Evolutionary conservation across 2,113 vertebrate species (phyloP), one percentile per base, ranked within the genome.

Genomic region (Hucho hucho): DNA sequence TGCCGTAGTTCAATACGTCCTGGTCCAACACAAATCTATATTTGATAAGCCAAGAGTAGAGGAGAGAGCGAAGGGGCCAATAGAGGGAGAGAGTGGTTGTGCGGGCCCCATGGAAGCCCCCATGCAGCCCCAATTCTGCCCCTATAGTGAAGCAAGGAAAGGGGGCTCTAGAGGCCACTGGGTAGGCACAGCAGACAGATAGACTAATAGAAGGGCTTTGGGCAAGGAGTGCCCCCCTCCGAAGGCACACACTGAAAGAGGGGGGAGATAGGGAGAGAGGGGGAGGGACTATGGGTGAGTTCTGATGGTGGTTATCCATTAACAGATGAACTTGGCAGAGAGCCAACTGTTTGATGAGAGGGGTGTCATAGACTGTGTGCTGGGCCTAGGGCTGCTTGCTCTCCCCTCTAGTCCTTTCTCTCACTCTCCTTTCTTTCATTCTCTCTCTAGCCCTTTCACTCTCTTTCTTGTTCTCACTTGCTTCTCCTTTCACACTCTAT

Each of bases 241-340:
- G 4, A 43, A 56, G 6, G 3, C 69, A 69, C 70, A 79, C 69
- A 74, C 56, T 47, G 72, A 64, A 70, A 88, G 64, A 90, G 93
- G 92, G 47, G 49, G 69, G 47, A 43, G 13, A 28, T 24, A 85
- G 85, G 75, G 72, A 29, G 59, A 24, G 26, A 37, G 13, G 32
- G 25, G 28, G 61, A 9, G 68, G 12, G 73, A 11, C 47, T 9
- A 13, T 5, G 72, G 53, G 75, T 69, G 63, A 66, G 13, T 89
- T 86, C 87, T 90, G 92, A 89, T 81, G 88, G 88, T 87, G 93
- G 91, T 94, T 95, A 94, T 96, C 97, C 96, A 97, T 97, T 98
- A 98, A 97, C 95, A 96, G 95, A 97, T 97, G 96, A 98, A 98
- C 96, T 96, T 99, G 97, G 96, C 95, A 37, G 61, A 87, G 88